Conservation (phyloP, 2,113 vertebrate species). For the Carassius auratus region DNA sequence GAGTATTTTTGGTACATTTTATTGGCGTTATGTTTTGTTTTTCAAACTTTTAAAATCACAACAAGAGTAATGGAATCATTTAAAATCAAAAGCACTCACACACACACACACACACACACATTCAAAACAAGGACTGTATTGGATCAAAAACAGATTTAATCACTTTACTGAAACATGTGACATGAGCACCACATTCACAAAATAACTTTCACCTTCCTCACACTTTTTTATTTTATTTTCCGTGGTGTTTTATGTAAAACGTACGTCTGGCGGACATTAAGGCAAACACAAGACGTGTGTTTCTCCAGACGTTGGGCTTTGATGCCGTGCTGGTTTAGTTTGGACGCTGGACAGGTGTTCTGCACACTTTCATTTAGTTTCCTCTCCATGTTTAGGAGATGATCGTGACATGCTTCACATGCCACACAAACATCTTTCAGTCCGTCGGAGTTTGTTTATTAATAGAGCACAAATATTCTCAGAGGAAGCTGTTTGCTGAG, state of each 20-base stretch:
- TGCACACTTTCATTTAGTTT: background rate
- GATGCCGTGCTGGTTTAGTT: conserved; percentile 13
- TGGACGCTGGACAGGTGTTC: background rate
- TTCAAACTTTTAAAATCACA: background rate
- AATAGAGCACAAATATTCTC: background rate
- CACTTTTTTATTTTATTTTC: background rate
- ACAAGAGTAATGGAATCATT: conserved; percentile 7
- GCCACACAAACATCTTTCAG: background rate
- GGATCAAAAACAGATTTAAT: background rate
- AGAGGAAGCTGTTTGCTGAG: background rate
- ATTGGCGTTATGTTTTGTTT: background rate
- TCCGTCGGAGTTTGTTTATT: background rate
- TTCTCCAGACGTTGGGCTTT: background rate
- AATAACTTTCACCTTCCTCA: background rate
- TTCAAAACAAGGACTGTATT: background rate
- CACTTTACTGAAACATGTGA: background rate
- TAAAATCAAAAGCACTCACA: background rate
- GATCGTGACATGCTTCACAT: background rate
- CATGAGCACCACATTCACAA: background rate
- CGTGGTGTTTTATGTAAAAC: background rate
- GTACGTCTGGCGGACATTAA: background rate
- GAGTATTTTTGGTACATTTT: background rate
- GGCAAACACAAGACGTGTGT: background rate
- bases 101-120: background rate
- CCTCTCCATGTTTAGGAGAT: background rate